Evolutionary conservation across 2,113 vertebrate genomes (phyloP).

Genomic region (Fulmarus glacialis): DNA sequence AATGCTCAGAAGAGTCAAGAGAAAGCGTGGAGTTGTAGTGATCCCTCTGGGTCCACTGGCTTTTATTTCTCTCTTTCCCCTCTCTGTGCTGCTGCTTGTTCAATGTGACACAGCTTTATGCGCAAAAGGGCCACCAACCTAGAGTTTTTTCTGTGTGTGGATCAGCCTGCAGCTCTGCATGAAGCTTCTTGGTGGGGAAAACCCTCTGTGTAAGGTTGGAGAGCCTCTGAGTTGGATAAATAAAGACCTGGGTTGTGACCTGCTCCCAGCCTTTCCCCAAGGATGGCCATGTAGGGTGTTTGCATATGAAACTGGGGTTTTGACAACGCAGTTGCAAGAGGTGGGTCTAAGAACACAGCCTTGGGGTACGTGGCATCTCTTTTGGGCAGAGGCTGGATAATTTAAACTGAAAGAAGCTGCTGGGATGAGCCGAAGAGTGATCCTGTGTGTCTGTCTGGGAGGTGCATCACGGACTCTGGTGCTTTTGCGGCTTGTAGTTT

Average conservation of each 20-base stretch:
- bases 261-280: not conserved
- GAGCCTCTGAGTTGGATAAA: not conserved
- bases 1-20: not conserved
- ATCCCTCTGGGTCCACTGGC: not conserved
- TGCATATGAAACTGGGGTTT: not conserved
- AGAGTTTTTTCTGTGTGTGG: not conserved
- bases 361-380: accelerated
- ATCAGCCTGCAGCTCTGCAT: not conserved
- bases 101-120: not conserved
- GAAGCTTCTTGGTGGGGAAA: not conserved
- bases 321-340: not conserved
- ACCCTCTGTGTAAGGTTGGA: not conserved
- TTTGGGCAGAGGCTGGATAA: not conserved
- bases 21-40: not conserved
- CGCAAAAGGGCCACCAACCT: not conserved
- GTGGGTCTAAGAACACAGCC: not conserved
- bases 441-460: not conserved
- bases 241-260: not conserved
- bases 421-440: not conserved
- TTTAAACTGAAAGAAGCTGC: not conserved
- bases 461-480: accelerated
- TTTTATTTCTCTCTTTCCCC: not conserved
- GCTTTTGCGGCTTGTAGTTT: not conserved
- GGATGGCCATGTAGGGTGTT: not conserved
- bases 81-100: not conserved